phyloP scores from a whole-genome alignment of 2,888 invertebrate species.

The Trissolcus japonicus region DNA sequence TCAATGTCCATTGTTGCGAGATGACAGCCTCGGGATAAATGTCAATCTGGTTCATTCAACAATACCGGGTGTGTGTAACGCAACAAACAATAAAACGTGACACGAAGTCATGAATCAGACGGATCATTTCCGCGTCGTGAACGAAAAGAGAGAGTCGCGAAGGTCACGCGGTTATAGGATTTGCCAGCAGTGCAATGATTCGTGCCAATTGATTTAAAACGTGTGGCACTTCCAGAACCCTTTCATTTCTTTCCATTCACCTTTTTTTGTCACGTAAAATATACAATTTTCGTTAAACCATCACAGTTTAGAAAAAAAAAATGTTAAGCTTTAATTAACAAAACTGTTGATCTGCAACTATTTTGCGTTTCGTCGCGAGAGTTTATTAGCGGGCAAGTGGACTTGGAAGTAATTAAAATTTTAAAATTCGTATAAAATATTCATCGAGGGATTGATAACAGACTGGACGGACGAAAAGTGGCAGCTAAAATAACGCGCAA shows the following conservation, averaged over 20 bases:
- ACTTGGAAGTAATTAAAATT: background rate
- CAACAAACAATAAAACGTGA: slow-evolving; percentile 42
- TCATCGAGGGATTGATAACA: background rate
- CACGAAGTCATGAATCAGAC: slow-evolving; percentile 47
- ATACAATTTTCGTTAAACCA: too few species aligned
- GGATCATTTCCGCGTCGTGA: slow-evolving; percentile 48
- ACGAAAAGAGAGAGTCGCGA: slow-evolving; percentile 55
- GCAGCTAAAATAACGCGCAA: background rate
- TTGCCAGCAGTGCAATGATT: slow-evolving; percentile 42
- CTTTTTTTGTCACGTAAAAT: background rate
- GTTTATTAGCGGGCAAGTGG: too few species aligned
- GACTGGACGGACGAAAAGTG: background rate
- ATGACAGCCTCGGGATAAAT: slow-evolving; percentile 17
- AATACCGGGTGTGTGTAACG: slow-evolving; percentile 15
- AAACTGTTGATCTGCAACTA: too few species aligned
- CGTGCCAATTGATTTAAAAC: slow-evolving; percentile 50
- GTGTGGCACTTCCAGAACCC: slow-evolving; percentile 23
- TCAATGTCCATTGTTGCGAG: slow-evolving; percentile 29
- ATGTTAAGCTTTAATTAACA: too few species aligned
- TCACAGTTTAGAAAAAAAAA: too few species aligned
- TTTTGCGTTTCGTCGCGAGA: too few species aligned
- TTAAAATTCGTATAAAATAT: background rate
- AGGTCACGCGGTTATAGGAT: slow-evolving; percentile 53
- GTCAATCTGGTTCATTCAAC: slow-evolving; percentile 27
- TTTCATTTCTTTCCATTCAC: slow-evolving; percentile 50